Evolutionary conservation across 2,113 vertebrate species (phyloP), one percentile per base, ranked within the genome.

Genomic region (Irena cyanogastra): DNA sequence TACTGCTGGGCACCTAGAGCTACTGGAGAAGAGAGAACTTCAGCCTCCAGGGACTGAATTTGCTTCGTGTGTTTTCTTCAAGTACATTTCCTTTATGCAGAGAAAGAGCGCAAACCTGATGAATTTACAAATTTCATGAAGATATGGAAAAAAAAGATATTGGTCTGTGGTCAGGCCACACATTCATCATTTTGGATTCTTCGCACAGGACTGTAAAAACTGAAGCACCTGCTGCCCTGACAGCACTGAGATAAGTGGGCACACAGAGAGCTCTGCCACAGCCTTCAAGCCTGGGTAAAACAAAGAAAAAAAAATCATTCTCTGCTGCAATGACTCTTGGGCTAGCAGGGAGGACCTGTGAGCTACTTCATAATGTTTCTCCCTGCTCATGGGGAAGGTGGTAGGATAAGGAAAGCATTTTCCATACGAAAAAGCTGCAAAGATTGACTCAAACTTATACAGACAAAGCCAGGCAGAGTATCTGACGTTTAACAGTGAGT

Each of bases 401-500:
- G 28, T 41, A 60, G 7, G 8, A 49, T 37, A 79, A 83, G 35
- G 19, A 75, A 87, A 91, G 26, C 30, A 75, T 20, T 69, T 84
- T 31, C n/a, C 16, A 1, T 8, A 54, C 22, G 28, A 56, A 83
- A 90, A 81, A 87, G 26, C 57, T 53, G 30, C 10, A 33, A 42
- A 78, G n/a, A 60, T 10, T 4, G 19, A 84, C 49, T 64, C 45
- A 41, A 87, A 87, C 27, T 71, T 41, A 18, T 0, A 82, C 70
- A 89, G 60, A 87, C 33, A 78, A 94, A 83, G 70, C 31, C 66
- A 83, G 54, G 60, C 47, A 53, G 60, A 83, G 64, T 71, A 81
- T 24, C 65, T 82, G 56, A 7, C 4, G 1, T 49, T 52, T 23
- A 81, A 37, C 37, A 41, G 41, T 0, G 28, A 0, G 2, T 5